Conservation (phyloP, 2,888 invertebrate genomes). For the Apotomis capreana region DNA sequence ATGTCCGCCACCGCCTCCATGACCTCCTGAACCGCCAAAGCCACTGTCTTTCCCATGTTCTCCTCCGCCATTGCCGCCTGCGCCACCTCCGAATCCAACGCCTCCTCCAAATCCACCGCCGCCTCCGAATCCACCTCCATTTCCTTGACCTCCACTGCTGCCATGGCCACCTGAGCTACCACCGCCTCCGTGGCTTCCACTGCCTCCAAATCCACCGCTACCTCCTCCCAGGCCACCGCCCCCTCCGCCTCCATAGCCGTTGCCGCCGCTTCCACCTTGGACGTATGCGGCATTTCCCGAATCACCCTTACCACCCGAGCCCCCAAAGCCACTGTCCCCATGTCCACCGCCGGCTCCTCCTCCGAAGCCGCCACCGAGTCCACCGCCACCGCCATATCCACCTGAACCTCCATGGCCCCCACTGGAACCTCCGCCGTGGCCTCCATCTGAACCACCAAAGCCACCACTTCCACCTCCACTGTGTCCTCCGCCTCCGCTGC, state of each 20-base stretch:
- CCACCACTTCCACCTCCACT: background rate
- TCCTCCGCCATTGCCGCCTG: conserved; percentile 60
- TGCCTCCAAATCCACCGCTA: conserved; percentile 44
- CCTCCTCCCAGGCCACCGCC: conserved; percentile 46
- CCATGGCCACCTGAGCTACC: conserved; percentile 21
- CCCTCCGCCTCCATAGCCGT: conserved; percentile 44
- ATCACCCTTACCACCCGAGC: conserved; percentile 44
- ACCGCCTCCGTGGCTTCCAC: conserved; percentile 42
- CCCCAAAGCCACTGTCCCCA: conserved; percentile 32
- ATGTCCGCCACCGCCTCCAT: background rate
- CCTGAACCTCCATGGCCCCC: conserved; percentile 46
- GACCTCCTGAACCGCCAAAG: conserved; percentile 33
- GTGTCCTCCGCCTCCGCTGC: conserved; percentile 55
- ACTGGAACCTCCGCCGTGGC: conserved; percentile 38
- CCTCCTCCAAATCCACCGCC: conserved; percentile 45
- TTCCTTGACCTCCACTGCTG: conserved; percentile 64
- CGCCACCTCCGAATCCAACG: conserved; percentile 63
- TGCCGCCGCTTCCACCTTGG: conserved; percentile 49
- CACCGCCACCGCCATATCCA: conserved; percentile 53
- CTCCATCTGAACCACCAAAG: conserved; percentile 36
- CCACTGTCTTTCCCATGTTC: conserved; percentile 51
- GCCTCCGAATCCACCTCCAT: background rate
- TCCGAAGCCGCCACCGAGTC: conserved; percentile 51
- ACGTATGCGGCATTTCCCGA: conserved; percentile 10
- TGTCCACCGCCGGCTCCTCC: conserved; percentile 40